A percentile compares a stretch with the other conserved stretches of the same genome.
These are phyloP conservation scores for Colletes latitarsis DNA, from an alignment of 1,140 invertebrate species.

Conservation along the genomic window DNA sequence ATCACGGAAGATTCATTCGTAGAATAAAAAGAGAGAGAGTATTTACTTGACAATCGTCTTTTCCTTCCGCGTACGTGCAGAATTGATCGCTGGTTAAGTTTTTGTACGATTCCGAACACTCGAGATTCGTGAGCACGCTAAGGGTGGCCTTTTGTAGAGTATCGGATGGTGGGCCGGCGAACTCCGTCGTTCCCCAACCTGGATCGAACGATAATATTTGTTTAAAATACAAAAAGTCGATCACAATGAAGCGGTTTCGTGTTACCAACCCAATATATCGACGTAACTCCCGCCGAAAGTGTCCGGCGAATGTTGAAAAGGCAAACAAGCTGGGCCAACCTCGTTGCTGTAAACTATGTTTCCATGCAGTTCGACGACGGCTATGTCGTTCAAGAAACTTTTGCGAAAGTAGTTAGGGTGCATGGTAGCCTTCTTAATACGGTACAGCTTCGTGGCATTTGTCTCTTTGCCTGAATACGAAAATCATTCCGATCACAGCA, in stretches of 20 bases:
- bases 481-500: not conserved
- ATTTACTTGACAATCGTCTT: slow-evolving; percentile 71
- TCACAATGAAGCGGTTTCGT: not conserved
- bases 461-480: slow-evolving; percentile 74
- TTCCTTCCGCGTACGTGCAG: slow-evolving; percentile 80
- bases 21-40: not conserved
- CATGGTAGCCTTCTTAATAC: slow-evolving; percentile 60
- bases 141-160: slow-evolving; percentile 83
- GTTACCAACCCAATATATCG: slow-evolving; percentile 81
- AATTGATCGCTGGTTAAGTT: slow-evolving; percentile 78
- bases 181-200: slow-evolving; percentile 86
- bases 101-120: slow-evolving; percentile 40
- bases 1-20: too few species aligned
- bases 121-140: slow-evolving; percentile 81
- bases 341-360: slow-evolving; percentile 81
- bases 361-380: slow-evolving; percentile 80
- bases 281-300: slow-evolving; percentile 80
- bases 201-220: not conserved
- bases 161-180: slow-evolving; percentile 82
- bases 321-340: slow-evolving; percentile 86
- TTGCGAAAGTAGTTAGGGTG: slow-evolving; percentile 76
- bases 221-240: not conserved
- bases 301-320: slow-evolving; percentile 80
- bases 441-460: slow-evolving; percentile 68
- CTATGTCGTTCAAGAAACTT: slow-evolving; percentile 84